These are phyloP conservation scores for Drosophila nikananu DNA, from an alignment of 1,140 invertebrate genomes.

Conservation along the genomic window DNA sequence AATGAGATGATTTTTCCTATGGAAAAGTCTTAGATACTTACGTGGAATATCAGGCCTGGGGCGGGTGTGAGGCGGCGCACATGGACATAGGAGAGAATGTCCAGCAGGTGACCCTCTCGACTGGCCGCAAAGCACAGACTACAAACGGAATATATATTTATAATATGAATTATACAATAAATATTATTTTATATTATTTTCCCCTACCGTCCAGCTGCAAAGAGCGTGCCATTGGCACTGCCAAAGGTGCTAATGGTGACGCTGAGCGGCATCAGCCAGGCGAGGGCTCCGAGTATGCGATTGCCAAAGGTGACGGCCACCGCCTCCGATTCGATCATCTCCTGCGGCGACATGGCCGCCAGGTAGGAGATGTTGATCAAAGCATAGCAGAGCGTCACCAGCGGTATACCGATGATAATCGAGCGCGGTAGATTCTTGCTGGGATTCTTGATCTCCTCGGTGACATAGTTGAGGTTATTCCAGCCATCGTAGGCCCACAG, in stretches of 20 bases:
- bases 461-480: conserved; percentile 99
- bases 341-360: conserved; percentile 96
- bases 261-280: conserved; percentile 97
- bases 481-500: conserved; percentile 99
- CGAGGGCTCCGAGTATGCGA: conserved; percentile 92
- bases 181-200: neutral
- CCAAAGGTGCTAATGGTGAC: conserved; percentile 99
- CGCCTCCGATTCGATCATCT: conserved; percentile 98
- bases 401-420: conserved; percentile 97
- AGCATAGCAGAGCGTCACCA: conserved; percentile 98
- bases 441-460: conserved; percentile 99
- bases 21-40: conserved; percentile 86
- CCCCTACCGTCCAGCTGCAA: conserved; percentile 92
- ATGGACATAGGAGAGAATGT: conserved; percentile 97
- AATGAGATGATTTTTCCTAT: no score
- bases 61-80: conserved; percentile 95
- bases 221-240: conserved; percentile 97
- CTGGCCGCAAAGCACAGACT: conserved; percentile 97
- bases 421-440: conserved; percentile 98
- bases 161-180: neutral
- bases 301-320: conserved; percentile 97
- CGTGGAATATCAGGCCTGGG: conserved; percentile 98
- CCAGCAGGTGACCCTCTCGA: conserved; percentile 96
- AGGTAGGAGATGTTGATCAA: conserved; percentile 98
- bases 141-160: conserved; percentile 46